These are phyloP conservation scores for Philereme transversata DNA, from an alignment of 2,888 invertebrate species.

Conservation along the genomic window DNA sequence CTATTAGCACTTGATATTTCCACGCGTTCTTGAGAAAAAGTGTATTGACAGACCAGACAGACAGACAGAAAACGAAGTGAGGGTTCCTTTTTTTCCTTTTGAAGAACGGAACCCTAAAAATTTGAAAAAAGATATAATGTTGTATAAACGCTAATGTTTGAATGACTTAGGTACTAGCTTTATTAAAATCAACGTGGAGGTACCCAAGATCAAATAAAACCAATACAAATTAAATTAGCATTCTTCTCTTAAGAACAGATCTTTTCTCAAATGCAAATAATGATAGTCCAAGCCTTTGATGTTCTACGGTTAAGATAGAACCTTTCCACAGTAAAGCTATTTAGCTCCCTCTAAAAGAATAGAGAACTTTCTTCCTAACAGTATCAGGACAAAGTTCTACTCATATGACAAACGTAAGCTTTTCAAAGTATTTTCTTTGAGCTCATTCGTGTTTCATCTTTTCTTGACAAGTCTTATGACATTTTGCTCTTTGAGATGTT, in stretches of 20 bases:
- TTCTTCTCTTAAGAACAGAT: constrained; percentile 11
- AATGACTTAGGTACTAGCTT: no score
- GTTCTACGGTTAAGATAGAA: constrained; percentile 15
- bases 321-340: constrained; percentile 5
- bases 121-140: no score
- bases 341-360: constrained; percentile 2
- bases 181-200: no score
- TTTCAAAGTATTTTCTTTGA: constrained; percentile 21
- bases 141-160: no score
- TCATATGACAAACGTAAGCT: constrained; percentile 4
- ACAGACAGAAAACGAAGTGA: no score
- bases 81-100: no score
- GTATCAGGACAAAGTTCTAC: constrained; percentile 13
- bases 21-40: no score
- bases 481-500: background rate
- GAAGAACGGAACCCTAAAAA: no score
- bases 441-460: constrained; percentile 8
- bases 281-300: constrained; percentile 24
- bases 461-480: constrained; percentile 9
- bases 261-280: constrained; percentile 16
- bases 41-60: no score
- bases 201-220: background rate
- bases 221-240: constrained; percentile 23
- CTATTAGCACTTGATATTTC: no score
- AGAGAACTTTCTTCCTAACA: background rate